Base-by-base conservation (phyloP, 2,113 vertebrate species). In the Bubo bubo region DNA sequence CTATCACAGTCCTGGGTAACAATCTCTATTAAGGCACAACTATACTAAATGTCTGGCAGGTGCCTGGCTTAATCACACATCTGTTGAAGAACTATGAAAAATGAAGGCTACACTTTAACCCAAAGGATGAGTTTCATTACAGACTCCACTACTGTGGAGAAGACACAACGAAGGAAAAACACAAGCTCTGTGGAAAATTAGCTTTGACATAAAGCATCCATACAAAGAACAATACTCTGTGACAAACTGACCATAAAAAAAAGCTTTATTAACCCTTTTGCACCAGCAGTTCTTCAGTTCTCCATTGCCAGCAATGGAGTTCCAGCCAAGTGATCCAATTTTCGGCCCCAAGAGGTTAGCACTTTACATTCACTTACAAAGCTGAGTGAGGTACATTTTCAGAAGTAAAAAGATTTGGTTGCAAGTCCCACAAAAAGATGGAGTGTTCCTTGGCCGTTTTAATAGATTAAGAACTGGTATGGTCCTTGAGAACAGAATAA, bases 221-320 rank as follows among this genome's bases (percentile, higher is more conserved):
- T 34, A 58, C 19, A 88, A 97, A 90, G 37, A 95, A 90, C 12
- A 60, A 82, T 14, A 80, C 10, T 24, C 58, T 81, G 50, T 34
- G 43, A 90, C 79, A 95, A 86, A 64, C 3, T 67, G 66, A 95
- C 91, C 72, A 81, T 91, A 91, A 86, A 96, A 96, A 96, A 97
- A 90, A 94, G 85, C 90, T 98, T 98, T 98, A 98, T 98, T 98
- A 95, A 94, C 91, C 87, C 72, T 91, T 97, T 93, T 98, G 93
- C 84, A 97, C 95, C 95, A 95, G 67, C 79, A 96, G 87, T 81
- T 93, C 77, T 72, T 92, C 79, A 83, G 80, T 68, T 88, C 89
- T 91, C 98, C 93, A 86, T 77, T 79, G 87, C 97, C 97, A 96
- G 94, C 96, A 96, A 95, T 79, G 88, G 96, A 93, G 77, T 97